These are phyloP conservation scores for Synanceia verrucosa DNA, from an alignment of 2,797 vertebrate genomes.

Conservation along the genomic window DNA sequence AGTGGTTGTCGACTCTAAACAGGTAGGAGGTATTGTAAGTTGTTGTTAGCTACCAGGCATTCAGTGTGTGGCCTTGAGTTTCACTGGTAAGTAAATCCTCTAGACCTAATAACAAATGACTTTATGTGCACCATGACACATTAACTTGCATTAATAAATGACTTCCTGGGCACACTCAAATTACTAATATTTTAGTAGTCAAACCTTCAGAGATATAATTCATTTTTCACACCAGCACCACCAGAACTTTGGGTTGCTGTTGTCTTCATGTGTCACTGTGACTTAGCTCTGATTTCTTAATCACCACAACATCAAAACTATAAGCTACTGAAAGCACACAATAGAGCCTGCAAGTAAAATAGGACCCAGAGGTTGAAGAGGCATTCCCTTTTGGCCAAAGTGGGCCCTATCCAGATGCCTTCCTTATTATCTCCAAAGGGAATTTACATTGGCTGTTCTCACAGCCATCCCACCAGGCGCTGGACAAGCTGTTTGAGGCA, in stretches of 20 bases:
- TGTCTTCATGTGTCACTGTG: no score
- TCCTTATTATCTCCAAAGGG: no score
- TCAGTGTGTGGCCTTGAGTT: neutral
- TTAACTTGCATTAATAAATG: neutral
- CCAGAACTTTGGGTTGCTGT: no score
- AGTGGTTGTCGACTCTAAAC: neutral
- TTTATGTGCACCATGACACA: neutral
- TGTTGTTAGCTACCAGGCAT: neutral
- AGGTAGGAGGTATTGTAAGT: neutral
- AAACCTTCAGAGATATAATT: no score
- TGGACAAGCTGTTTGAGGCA: no score
- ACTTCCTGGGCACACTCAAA: neutral
- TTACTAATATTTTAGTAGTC: neutral
- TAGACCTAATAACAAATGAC: neutral
- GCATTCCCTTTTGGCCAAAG: neutral
- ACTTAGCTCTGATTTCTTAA: no score
- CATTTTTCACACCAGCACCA: no score
- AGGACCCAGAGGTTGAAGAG: neutral
- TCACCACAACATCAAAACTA: no score
- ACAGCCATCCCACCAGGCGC: no score
- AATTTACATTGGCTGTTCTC: no score
- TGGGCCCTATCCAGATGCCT: no score
- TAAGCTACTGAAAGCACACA: no score
- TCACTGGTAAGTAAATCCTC: neutral
- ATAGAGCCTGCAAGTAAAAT: neutral